Percentiles rank a stretch among this genome's conserved stretches.
Conservation (phyloP, 2,888 invertebrate genomes). For the Netelia virgata region DNA sequence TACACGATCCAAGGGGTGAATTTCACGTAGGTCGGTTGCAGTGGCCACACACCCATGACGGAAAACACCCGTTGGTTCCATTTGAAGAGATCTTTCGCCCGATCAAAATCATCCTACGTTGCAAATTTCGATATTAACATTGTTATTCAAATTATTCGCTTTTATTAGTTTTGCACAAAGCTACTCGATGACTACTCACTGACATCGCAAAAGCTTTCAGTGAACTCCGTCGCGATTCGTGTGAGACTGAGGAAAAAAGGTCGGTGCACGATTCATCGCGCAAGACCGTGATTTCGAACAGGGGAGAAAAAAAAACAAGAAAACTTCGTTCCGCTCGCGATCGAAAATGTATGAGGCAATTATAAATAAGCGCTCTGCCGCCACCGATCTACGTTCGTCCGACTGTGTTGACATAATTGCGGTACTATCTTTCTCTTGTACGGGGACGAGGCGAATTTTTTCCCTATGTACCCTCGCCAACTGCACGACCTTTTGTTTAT, state of each 20-base stretch:
- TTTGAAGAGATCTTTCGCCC: slow-evolving; percentile 61
- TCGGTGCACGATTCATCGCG: slow-evolving; percentile 13
- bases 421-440: neutral
- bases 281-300: slow-evolving; percentile 3
- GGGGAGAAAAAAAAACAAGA: neutral
- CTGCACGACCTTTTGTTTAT: neutral
- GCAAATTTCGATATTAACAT: slow-evolving; percentile 7
- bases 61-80: slow-evolving; percentile 58
- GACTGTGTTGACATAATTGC: neutral
- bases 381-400: neutral
- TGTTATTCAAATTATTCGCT: neutral
- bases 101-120: slow-evolving; percentile 55
- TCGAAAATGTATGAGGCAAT: slow-evolving; percentile 23
- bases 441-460: neutral
- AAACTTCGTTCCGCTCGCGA: neutral
- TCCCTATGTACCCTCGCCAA: neutral
- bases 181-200: slow-evolving; percentile 10
- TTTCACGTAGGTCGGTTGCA: slow-evolving; percentile 56
- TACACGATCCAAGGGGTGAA: slow-evolving; percentile 64
- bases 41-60: slow-evolving; percentile 69
- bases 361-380: neutral
- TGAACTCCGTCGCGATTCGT: slow-evolving; percentile 13
- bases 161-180: neutral
- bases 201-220: slow-evolving; percentile 25
- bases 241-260: slow-evolving; percentile 37